Conservation (phyloP, 2,113 vertebrate genomes). For the Neotragus moschatus region DNA sequence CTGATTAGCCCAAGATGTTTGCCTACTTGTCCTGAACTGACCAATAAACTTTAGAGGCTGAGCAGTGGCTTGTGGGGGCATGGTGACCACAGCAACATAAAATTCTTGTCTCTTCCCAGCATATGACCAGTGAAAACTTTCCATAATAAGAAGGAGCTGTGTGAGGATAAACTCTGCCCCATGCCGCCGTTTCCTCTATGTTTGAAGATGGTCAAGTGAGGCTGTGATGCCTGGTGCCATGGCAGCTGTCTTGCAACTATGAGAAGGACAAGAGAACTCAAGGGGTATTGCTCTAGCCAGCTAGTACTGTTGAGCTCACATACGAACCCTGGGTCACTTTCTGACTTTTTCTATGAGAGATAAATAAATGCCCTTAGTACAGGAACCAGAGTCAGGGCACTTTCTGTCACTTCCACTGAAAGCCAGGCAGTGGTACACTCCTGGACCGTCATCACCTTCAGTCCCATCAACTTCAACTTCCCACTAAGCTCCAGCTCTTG, state of each 20-base stretch:
- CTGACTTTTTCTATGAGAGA: background rate
- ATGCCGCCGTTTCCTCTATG: background rate
- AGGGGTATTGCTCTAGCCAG: background rate
- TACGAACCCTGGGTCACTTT: background rate
- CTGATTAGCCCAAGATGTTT: background rate
- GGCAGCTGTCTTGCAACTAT: background rate
- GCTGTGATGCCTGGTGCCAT: background rate
- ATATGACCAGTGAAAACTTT: background rate
- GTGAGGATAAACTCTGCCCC: background rate
- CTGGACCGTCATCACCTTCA: background rate
- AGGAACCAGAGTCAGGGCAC: too few species aligned
- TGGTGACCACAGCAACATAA: background rate
- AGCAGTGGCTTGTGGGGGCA: background rate
- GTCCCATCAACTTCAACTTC: background rate
- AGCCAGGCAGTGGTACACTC: too few species aligned
- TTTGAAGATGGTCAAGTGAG: background rate
- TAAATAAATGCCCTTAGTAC: background rate
- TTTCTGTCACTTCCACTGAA: background rate
- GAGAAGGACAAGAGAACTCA: background rate
- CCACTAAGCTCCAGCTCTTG: background rate
- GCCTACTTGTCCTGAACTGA: background rate
- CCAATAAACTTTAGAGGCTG: background rate
- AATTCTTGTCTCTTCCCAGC: background rate
- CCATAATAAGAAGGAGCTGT: background rate
- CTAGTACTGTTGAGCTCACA: background rate